These are phyloP conservation scores for Abscondita cerata DNA, from an alignment of 2,888 invertebrate genomes.

Conservation along the genomic window DNA sequence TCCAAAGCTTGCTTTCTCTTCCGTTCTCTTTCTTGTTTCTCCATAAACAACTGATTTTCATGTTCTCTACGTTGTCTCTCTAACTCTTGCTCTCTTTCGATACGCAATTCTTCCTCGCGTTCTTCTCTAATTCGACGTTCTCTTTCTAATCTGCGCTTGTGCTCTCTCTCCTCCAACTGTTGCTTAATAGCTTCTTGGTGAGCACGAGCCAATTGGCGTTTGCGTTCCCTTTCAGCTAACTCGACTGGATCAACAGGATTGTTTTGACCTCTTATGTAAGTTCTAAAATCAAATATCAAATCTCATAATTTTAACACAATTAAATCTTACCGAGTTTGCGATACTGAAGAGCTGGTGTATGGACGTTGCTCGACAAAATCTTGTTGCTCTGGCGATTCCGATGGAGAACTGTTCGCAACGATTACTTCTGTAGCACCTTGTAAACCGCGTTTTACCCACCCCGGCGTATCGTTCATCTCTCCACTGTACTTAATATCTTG, in stretches of 20 bases:
- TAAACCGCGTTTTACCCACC: conserved; percentile 64
- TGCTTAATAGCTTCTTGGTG: conserved; percentile 85
- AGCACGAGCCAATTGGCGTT: conserved; percentile 82
- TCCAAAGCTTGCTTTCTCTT: conserved; percentile 78
- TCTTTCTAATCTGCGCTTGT: conserved; percentile 76
- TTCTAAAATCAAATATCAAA: conserved; percentile 60
- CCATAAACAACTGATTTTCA: conserved; percentile 71
- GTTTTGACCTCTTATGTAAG: conserved; percentile 86
- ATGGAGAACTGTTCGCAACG: conserved; percentile 58
- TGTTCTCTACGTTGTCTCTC: conserved; percentile 73
- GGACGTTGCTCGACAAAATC: conserved; percentile 53
- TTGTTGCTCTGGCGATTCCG: conserved; percentile 59
- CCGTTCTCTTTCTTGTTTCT: conserved; percentile 75
- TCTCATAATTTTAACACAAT: too few relatives aligned
- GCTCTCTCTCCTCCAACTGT: conserved; percentile 85
- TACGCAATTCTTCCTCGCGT: conserved; percentile 78
- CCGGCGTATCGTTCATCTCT: conserved; percentile 55
- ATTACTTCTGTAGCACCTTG: conserved; percentile 60
- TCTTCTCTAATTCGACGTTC: conserved; percentile 79
- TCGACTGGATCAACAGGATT: conserved; percentile 81
- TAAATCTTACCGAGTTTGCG: conserved; percentile 45
- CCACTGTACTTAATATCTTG: conserved; percentile 46
- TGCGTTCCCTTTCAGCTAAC: conserved; percentile 80
- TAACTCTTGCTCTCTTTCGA: conserved; percentile 75
- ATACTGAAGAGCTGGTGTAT: conserved; percentile 52